phyloP scores from a whole-genome alignment of 2,113 vertebrate genomes.

The Puntigrus tetrazona region DNA sequence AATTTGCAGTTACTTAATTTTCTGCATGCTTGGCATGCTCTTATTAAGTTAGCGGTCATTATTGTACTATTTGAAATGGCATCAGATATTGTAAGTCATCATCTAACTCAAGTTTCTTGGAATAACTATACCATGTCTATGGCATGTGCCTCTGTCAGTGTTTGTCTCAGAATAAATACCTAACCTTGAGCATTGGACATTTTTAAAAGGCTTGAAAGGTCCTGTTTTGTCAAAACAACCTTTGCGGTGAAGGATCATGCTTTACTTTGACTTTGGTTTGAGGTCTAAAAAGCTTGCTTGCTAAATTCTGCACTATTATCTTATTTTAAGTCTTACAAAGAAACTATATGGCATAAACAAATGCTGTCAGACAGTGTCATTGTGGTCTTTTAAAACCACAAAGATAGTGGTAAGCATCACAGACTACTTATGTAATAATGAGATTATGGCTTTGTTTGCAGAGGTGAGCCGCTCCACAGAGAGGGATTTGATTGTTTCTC shows the following conservation, averaged over 20 bases:
- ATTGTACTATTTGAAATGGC: background rate
- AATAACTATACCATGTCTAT: background rate
- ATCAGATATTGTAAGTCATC: background rate
- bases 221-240: constrained; percentile 21
- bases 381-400: constrained; percentile 32
- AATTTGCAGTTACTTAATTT: constrained; percentile 38
- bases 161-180: constrained; percentile 38
- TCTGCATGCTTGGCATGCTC: constrained; percentile 26
- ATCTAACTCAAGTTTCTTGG: background rate
- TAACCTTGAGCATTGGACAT: constrained; percentile 21
- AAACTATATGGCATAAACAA: constrained; percentile 48
- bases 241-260: constrained; percentile 34
- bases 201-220: constrained; percentile 26
- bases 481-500: constrained; percentile 71
- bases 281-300: background rate
- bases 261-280: background rate
- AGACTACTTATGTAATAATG: constrained; percentile 58
- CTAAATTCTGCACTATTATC: background rate
- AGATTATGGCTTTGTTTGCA: constrained; percentile 67
- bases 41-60: constrained; percentile 54
- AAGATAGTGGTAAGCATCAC: constrained; percentile 50
- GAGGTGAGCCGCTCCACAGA: constrained; percentile 66
- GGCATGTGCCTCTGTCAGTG: constrained; percentile 28
- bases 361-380: constrained; percentile 45
- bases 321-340: constrained; percentile 11